These are phyloP conservation scores for Pionites leucogaster DNA, from an alignment of 2,113 vertebrate species.

Conservation along the genomic window DNA sequence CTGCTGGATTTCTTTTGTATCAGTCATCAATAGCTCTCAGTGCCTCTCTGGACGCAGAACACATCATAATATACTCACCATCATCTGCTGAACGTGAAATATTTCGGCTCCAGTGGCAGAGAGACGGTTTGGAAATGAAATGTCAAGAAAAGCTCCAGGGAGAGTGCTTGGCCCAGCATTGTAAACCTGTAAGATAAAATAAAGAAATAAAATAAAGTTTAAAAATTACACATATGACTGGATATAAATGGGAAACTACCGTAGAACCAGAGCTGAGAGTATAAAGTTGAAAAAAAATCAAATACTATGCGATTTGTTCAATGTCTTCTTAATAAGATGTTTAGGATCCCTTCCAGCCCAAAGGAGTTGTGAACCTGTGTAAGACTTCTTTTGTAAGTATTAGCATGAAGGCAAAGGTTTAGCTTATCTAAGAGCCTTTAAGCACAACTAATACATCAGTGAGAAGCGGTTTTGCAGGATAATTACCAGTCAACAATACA, in stretches of 20 bases:
- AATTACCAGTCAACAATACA: not conserved
- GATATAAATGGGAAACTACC: not conserved
- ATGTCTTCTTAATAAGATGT: not conserved
- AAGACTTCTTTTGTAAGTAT: not conserved
- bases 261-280: not conserved
- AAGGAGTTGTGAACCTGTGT: not conserved
- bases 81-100: constrained; percentile 88
- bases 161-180: constrained; percentile 97
- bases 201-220: not conserved
- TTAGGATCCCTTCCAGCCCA: not conserved
- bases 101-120: constrained; percentile 87
- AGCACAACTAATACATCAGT: not conserved
- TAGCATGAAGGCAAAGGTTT: not conserved
- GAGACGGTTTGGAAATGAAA: constrained; percentile 92
- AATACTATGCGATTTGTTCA: not conserved
- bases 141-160: constrained; percentile 86
- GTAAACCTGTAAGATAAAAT: constrained; percentile 81
- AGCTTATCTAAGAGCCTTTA: not conserved
- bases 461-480: not conserved
- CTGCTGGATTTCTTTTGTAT: not conserved
- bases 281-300: not conserved
- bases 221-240: not conserved
- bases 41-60: not conserved
- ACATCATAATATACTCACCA: constrained; percentile 76
- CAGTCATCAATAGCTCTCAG: not conserved